These are phyloP conservation scores for Chaetodon auriga DNA, from an alignment of 2,113 vertebrate species.

Conservation along the genomic window DNA sequence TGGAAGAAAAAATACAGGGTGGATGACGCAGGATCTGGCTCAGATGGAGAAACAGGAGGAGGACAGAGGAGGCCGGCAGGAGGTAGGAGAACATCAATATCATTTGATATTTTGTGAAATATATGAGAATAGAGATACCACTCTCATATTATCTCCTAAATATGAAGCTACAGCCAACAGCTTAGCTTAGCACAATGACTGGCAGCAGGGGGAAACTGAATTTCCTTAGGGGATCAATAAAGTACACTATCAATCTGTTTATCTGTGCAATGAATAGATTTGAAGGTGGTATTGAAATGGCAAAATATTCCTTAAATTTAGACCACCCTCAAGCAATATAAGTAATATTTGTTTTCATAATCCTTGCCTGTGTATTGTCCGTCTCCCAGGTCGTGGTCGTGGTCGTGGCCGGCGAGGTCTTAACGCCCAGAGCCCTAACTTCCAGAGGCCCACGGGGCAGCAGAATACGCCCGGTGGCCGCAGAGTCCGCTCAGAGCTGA, in stretches of 20 bases:
- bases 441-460: background rate
- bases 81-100: constrained; percentile 46
- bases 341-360: too few relatives aligned
- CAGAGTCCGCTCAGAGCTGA: constrained; percentile 88
- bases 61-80: background rate
- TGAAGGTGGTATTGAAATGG: background rate
- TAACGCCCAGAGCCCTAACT: constrained; percentile 22
- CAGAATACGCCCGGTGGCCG: constrained; percentile 58
- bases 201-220: background rate
- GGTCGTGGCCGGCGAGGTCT: constrained; percentile 20
- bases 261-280: background rate
- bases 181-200: background rate
- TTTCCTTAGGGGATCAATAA: too few relatives aligned
- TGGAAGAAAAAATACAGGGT: constrained; percentile 97
- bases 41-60: constrained; percentile 79
- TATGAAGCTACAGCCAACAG: background rate
- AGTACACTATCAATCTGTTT: too few relatives aligned
- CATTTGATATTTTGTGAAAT: too few relatives aligned
- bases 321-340: too few relatives aligned
- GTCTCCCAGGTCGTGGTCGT: constrained; percentile 65
- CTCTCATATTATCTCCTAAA: too few relatives aligned
- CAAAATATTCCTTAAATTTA: too few relatives aligned
- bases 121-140: too few relatives aligned
- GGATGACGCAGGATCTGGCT: constrained; percentile 86
- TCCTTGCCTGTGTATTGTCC: too few relatives aligned